Conservation (phyloP, 2,888 invertebrate species). For the Acronicta psi region DNA sequence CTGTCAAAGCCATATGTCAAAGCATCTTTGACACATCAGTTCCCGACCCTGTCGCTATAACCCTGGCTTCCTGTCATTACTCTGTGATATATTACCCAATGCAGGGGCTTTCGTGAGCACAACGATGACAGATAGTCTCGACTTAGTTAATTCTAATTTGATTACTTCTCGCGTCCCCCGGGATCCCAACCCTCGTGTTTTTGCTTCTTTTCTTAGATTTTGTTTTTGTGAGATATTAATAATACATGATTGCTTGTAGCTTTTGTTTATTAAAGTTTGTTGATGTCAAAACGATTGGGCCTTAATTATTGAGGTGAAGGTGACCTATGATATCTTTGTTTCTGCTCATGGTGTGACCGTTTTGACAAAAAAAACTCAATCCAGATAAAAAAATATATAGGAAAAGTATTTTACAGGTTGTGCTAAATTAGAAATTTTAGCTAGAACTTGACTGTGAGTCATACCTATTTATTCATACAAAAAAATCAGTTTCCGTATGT, state of each 20-base stretch:
- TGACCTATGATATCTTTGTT: not conserved
- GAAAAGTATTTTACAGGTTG: no score
- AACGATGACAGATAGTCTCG: conserved; percentile 78
- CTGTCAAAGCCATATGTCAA: conserved; percentile 43
- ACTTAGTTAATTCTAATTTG: conserved; percentile 74
- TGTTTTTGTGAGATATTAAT: conserved; percentile 44
- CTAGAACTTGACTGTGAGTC: no score
- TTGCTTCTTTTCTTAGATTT: conserved; percentile 36
- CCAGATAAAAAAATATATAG: no score
- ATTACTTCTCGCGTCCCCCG: conserved; percentile 63
- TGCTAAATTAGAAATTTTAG: no score
- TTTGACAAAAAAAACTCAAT: not conserved
- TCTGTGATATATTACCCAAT: conserved; percentile 64
- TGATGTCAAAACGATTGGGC: conserved; percentile 11
- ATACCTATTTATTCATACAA: no score
- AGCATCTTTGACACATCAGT: conserved; percentile 47
- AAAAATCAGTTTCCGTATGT: no score
- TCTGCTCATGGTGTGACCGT: not conserved
- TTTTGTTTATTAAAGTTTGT: conserved; percentile 36
- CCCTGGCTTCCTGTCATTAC: conserved; percentile 70
- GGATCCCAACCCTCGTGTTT: conserved; percentile 48
- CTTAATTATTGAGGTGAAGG: not conserved
- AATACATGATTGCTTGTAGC: conserved; percentile 37
- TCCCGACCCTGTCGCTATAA: conserved; percentile 47
- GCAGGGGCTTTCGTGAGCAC: conserved; percentile 45